Evolutionary conservation across 2,797 vertebrate species (phyloP).

Genomic region (Enteromius paludinosus): DNA sequence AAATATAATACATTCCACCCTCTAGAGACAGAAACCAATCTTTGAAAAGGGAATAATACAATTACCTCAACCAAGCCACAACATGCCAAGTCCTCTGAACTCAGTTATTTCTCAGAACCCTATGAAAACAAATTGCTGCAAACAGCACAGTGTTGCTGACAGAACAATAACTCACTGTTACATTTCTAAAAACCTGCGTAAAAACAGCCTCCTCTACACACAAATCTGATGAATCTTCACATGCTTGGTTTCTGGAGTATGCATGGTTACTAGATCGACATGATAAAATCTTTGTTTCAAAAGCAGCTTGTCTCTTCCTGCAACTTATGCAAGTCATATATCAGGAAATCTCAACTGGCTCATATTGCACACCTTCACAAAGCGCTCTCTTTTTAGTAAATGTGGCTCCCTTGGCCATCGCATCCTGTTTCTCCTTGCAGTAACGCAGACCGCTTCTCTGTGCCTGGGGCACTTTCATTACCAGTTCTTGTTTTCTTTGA

Average conservation of each 20-base stretch:
- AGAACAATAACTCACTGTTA: background rate
- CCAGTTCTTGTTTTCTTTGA: background rate
- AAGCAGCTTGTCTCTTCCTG: background rate
- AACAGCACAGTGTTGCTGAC: slow-evolving; percentile 2
- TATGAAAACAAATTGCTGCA: background rate
- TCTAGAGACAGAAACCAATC: background rate
- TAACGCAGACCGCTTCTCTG: background rate
- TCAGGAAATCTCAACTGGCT: slow-evolving; percentile 2
- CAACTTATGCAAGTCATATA: background rate
- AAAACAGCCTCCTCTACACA: background rate
- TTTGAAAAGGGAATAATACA: background rate
- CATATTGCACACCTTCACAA: slow-evolving; percentile 20
- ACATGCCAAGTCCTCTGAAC: background rate
- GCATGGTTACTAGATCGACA: background rate
- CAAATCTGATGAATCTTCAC: background rate
- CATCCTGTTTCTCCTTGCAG: background rate
- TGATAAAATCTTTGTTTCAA: background rate
- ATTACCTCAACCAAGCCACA: background rate
- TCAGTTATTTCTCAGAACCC: background rate
- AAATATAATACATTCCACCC: slow-evolving; percentile 2
- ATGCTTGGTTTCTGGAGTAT: background rate
- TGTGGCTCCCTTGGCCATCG: background rate
- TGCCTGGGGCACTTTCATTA: background rate
- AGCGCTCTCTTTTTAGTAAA: background rate
- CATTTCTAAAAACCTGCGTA: background rate